These are phyloP conservation scores for Machimus rusticus DNA, from an alignment of 2,888 invertebrate species.

Conservation along the genomic window DNA sequence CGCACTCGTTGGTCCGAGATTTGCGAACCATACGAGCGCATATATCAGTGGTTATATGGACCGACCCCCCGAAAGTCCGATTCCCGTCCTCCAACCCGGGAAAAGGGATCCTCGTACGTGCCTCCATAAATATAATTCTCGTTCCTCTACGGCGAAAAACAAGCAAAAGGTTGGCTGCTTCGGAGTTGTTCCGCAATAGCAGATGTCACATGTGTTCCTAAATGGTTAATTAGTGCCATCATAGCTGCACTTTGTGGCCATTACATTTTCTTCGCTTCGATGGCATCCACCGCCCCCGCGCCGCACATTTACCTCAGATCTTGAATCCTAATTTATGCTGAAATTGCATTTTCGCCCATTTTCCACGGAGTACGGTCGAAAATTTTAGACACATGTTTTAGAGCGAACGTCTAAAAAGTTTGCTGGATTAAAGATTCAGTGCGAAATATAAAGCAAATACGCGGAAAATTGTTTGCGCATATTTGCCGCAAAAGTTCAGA, in stretches of 20 bases:
- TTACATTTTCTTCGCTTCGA: conserved; percentile 31
- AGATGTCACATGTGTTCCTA: conserved; percentile 34
- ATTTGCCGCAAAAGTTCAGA: no score
- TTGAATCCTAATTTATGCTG: not conserved
- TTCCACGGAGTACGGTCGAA: not conserved
- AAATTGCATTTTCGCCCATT: not conserved
- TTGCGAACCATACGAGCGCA: conserved; percentile 10
- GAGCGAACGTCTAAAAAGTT: not conserved
- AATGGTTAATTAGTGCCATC: conserved; percentile 39
- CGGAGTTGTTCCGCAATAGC: not conserved
- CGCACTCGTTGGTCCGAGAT: conserved; percentile 13
- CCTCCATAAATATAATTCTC: conserved; percentile 28
- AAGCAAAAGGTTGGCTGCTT: conserved; percentile 34
- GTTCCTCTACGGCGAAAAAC: not conserved
- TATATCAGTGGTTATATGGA: conserved; percentile 25
- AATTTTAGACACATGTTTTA: not conserved
- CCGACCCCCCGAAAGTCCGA: not conserved
- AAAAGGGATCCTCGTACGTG: conserved; percentile 26
- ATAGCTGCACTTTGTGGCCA: conserved; percentile 32
- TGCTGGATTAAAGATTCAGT: not conserved
- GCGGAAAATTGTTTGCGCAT: not conserved
- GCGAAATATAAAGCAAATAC: not conserved
- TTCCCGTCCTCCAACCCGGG: not conserved
- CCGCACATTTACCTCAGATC: not conserved
- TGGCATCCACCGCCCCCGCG: not conserved